Conservation (phyloP, 2,797 vertebrate genomes). For the Rhincodon typus region DNA sequence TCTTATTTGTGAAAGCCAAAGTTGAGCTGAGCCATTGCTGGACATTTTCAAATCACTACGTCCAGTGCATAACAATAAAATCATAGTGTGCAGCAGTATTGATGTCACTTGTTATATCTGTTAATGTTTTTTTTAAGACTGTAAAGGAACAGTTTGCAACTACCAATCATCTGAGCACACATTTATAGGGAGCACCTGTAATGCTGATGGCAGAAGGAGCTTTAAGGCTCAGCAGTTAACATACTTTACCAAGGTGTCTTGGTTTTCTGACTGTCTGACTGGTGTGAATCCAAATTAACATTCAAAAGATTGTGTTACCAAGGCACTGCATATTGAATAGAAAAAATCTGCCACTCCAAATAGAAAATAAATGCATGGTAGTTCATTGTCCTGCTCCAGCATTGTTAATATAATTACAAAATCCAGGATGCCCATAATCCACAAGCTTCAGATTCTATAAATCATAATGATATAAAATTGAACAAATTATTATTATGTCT, state of each 20-base stretch:
- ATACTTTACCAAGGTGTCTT: no score
- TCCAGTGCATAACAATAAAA: background rate
- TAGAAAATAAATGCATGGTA: background rate
- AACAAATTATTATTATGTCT: no score
- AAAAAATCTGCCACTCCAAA: background rate
- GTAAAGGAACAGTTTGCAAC: no score
- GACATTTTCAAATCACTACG: background rate
- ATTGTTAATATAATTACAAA: background rate
- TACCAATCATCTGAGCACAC: no score
- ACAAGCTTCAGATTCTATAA: background rate
- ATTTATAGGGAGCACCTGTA: no score
- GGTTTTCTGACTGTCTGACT: no score
- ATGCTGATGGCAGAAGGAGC: no score
- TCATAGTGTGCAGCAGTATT: background rate
- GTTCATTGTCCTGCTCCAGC: background rate
- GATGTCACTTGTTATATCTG: no score
- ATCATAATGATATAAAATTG: no score
- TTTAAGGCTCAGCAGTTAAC: no score
- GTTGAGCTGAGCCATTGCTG: background rate
- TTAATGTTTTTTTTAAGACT: no score
- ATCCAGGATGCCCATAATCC: background rate
- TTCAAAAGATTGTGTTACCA: background rate
- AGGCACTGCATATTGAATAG: background rate
- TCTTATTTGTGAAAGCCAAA: background rate
- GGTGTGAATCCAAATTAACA: no score